These are phyloP conservation scores for Ectropis crepuscularia DNA, from an alignment of 2,888 invertebrate species.

Conservation along the genomic window DNA sequence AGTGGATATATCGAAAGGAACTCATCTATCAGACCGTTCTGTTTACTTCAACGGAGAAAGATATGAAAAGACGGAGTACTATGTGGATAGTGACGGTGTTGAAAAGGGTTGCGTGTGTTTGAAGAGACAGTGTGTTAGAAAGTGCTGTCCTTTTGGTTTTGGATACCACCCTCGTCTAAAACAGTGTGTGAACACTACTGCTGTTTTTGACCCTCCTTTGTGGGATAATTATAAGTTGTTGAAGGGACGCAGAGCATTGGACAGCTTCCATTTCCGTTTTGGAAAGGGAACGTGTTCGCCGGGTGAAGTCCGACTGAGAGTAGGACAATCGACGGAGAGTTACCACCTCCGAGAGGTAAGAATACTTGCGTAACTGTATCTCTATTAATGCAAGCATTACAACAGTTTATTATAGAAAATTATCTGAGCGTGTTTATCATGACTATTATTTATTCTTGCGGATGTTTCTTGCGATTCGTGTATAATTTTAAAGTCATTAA, in stretches of 20 bases:
- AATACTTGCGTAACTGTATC: constrained; percentile 10
- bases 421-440: constrained; percentile 10
- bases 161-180: constrained; percentile 44
- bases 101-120: constrained; percentile 57
- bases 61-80: constrained; percentile 56
- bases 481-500: constrained; percentile 3
- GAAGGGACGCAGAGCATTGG: constrained; percentile 45
- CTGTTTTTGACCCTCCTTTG: constrained; percentile 57
- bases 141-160: constrained; percentile 65
- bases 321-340: constrained; percentile 36
- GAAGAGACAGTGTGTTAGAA: constrained; percentile 56
- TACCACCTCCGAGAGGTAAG: constrained; percentile 59
- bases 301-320: constrained; percentile 41
- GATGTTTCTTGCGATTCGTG: constrained; percentile 6
- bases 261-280: constrained; percentile 55
- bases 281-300: constrained; percentile 55
- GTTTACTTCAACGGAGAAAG: constrained; percentile 47
- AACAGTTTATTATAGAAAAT: constrained; percentile 1
- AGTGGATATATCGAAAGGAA: constrained; percentile 57
- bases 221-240: constrained; percentile 50
- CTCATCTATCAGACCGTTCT: constrained; percentile 44
- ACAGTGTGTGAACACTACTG: constrained; percentile 49
- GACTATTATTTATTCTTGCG: constrained; percentile 6
- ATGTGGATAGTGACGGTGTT: constrained; percentile 43
- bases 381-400: background rate